Base-by-base conservation (phyloP, 2,888 invertebrate genomes). In the Dilophus febrilis region DNA sequence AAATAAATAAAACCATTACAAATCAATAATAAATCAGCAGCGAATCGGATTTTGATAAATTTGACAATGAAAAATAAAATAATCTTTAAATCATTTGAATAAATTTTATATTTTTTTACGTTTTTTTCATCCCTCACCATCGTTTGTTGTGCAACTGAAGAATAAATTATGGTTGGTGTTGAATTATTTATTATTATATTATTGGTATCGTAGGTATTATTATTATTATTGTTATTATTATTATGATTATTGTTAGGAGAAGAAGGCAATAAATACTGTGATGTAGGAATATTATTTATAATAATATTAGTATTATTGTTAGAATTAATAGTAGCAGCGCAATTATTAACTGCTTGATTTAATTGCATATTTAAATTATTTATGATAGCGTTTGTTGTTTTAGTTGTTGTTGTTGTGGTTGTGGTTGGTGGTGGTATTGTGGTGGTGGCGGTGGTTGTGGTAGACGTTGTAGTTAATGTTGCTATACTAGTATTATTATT, bases 71-170 rank as follows among this genome's bases (percentile, higher is more conserved):
- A 42, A 43, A 33, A 35, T 26, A 30, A 45, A 44, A 41, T 43
- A 42, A 43, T n/a, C n/a, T n/a, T n/a, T n/a, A n/a, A n/a, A n/a
- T n/a, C n/a, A n/a, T n/a, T 22, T 22, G 4, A 22, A 22, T 22
- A 22, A 22, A 6, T 22, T 22, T 22, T 22, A 41, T 40, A 37
- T 38, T 36, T 38, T n/a, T 42, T 29, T 36, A 34, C 34, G 35
- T 29, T 38, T 40, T 41, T 34, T 33, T 44, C 40, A 38, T 31
- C 42, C 41, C 44, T 44, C 44, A 44, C 44, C 44, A 35, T 44
- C 38, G 29, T 33, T 36, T 38, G 42, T 36, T 38, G 42, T 42
- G 40, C 42, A 40, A 19, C 40, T 32, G 41, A 32, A 38, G 41
- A 36, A 7, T 37, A 26, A 16, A 31, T 6, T 33, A 17, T 32